These are phyloP conservation scores for Falco punctatus DNA, from an alignment of 2,113 vertebrate species.

Conservation along the genomic window DNA sequence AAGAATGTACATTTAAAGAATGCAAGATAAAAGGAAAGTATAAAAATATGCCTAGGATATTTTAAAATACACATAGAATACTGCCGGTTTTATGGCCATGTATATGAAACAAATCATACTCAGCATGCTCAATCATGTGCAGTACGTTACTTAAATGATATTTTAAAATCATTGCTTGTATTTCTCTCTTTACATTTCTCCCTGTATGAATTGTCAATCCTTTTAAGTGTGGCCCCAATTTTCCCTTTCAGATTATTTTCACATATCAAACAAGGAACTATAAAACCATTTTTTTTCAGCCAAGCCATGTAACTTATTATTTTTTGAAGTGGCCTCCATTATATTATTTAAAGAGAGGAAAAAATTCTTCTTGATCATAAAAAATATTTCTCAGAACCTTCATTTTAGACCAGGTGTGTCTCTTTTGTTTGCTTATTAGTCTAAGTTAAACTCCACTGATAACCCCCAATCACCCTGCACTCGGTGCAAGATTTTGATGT, in stretches of 20 bases:
- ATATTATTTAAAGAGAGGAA: not conserved
- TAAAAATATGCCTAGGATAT: not conserved
- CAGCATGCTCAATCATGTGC: not conserved
- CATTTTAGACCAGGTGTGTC: not conserved
- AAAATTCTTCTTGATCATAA: not conserved
- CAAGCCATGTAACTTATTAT: not conserved
- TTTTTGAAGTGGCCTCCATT: no score
- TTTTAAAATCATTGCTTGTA: not conserved
- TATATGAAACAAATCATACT: not conserved
- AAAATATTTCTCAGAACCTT: not conserved
- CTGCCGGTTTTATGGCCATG: not conserved
- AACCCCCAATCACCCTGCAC: not conserved
- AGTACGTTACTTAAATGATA: not conserved
- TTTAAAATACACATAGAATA: not conserved
- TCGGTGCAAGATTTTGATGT: not conserved
- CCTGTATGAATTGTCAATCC: not conserved
- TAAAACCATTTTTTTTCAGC: not conserved
- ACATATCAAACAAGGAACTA: not conserved
- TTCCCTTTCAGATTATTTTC: not conserved
- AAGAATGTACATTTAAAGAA: not conserved
- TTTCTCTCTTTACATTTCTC: not conserved
- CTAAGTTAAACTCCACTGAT: not conserved
- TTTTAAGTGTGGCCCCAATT: no score
- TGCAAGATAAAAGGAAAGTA: not conserved
- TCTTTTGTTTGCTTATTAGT: not conserved